Evolutionary conservation across 1,140 invertebrate species (phyloP), one percentile per base, ranked within the genome.

Genomic region (Portunus trituberculatus): DNA sequence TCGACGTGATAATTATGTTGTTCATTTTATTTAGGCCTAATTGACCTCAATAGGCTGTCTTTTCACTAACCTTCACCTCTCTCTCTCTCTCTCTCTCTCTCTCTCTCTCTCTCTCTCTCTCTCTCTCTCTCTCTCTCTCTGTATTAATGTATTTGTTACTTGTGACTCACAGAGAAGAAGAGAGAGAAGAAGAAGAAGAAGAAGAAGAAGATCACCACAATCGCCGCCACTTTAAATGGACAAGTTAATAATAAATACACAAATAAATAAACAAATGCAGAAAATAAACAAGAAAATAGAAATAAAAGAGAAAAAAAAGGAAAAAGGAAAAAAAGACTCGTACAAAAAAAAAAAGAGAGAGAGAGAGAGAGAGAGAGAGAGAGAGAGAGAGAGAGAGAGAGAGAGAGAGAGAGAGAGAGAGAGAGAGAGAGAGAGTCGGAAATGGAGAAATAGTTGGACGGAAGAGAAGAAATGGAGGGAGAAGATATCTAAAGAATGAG

Each of bases 81-180:
- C 82, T 83, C 82, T 83, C 82, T 14, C 82, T 83, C 82, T 83
- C 82, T 83, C 82, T 83, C 82, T 83, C 82, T 86, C 83, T 86
- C 83, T 86, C n/a, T 86, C 83, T 86, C 83, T 83, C 82, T 83
- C 82, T 83, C 82, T 83, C 82, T 83, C 82, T 31, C 29, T 83
- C n/a, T 83, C n/a, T n/a, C 82, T 39, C 39, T 39, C 39, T 39
- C 39, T 39, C 39, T 39, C 39, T 39, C 39, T 39, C 39, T 39
- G 39, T 39, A 39, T 39, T 39, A 2, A 39, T 39, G 39, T 39
- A 39, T 39, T 39, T 39, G 39, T 6, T 39, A 39, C 39, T 39
- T 39, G 39, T 39, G 39, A 39, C 39, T 39, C 39, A 39, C 39
- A 39, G 39, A 39, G 39, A 39, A 6, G 6, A 6, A 39, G 39